Evolutionary conservation across 2,888 invertebrate genomes (phyloP).

Genomic region (Theretra japonica): DNA sequence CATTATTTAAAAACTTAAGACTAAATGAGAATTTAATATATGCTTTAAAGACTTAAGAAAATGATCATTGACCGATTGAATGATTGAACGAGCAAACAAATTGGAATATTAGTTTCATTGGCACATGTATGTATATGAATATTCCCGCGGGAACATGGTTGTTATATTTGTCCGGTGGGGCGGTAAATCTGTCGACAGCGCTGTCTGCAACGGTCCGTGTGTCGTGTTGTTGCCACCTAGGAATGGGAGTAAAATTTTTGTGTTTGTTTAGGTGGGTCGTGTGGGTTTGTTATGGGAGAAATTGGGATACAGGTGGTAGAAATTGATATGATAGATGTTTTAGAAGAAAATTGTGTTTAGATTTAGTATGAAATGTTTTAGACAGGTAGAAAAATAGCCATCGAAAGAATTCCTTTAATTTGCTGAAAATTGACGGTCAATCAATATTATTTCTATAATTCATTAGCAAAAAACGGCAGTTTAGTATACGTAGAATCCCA

Average conservation of each 20-base stretch:
- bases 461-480: too few relatives aligned
- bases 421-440: too few relatives aligned
- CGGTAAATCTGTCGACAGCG: conserved; percentile 18
- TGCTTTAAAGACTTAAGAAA: too few relatives aligned
- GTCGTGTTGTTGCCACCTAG: conserved; percentile 16
- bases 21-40: neutral
- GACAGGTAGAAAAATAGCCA: too few relatives aligned
- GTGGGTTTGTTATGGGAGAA: neutral
- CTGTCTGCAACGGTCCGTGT: neutral
- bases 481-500: too few relatives aligned
- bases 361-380: too few relatives aligned
- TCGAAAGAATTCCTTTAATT: too few relatives aligned
- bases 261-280: neutral
- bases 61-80: neutral
- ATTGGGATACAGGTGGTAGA: neutral
- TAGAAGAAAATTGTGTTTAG: too few relatives aligned
- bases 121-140: neutral
- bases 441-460: too few relatives aligned
- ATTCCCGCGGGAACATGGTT: conserved; percentile 17
- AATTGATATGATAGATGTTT: too few relatives aligned
- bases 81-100: conserved; percentile 4
- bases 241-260: neutral
- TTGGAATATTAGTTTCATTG: conserved; percentile 19
- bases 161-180: conserved; percentile 8
- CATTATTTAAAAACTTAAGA: too few relatives aligned